Percentiles rank a stretch among this genome's conserved stretches.
These are phyloP conservation scores for Charaxes varanes DNA, from an alignment of 1,140 invertebrate genomes.

Conservation along the genomic window DNA sequence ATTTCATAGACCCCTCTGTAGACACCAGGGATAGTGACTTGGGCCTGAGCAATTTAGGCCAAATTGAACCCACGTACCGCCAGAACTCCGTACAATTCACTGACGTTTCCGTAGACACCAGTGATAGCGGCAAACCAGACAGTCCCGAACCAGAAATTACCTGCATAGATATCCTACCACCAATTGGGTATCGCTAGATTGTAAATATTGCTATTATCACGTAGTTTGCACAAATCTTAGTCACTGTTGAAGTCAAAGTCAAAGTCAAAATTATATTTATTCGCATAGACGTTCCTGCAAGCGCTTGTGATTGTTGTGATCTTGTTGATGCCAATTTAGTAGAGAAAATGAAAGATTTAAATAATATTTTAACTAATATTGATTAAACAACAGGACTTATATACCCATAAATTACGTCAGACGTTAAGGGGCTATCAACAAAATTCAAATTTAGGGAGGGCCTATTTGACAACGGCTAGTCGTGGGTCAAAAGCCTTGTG, in stretches of 20 bases:
- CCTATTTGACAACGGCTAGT: too few relatives aligned
- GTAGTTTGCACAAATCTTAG: slow-evolving; percentile 32
- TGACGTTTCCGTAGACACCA: slow-evolving; percentile 59
- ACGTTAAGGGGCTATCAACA: too few relatives aligned
- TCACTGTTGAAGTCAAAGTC: slow-evolving; percentile 7
- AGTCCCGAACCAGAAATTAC: slow-evolving; percentile 53
- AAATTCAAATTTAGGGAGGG: too few relatives aligned
- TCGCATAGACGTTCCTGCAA: too few relatives aligned
- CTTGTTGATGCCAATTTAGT: too few relatives aligned
- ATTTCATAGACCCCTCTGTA: slow-evolving; percentile 51
- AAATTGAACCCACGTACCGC: slow-evolving; percentile 29
- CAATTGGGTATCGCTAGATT: slow-evolving; percentile 59
- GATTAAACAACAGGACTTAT: too few relatives aligned
- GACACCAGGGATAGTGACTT: slow-evolving; percentile 61
- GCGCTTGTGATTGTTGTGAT: too few relatives aligned
- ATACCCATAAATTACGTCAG: too few relatives aligned
- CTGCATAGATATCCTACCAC: slow-evolving; percentile 57
- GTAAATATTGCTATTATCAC: slow-evolving; percentile 27
- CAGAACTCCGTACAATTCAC: slow-evolving; percentile 38
- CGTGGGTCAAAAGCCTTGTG: too few relatives aligned
- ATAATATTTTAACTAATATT: too few relatives aligned
- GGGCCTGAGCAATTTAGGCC: slow-evolving; percentile 13
- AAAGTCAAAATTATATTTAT: too few relatives aligned
- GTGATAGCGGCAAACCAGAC: slow-evolving; percentile 61
- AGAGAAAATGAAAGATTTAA: too few relatives aligned